Evolutionary conservation across 2,888 invertebrate species (phyloP).

Genomic region (Litoditis marina): DNA sequence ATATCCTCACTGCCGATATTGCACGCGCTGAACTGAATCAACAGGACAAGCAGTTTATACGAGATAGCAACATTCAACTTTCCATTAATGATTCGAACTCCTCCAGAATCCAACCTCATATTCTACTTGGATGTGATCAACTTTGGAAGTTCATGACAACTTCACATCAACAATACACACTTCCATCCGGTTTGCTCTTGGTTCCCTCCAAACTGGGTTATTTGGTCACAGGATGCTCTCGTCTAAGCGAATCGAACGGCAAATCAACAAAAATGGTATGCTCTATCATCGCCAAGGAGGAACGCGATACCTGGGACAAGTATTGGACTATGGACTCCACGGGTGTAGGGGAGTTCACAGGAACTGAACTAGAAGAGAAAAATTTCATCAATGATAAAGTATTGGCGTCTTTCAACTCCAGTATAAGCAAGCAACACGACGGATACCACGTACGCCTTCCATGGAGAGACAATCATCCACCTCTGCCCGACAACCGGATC

Average conservation of each 20-base stretch:
- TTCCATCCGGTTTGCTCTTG: background rate
- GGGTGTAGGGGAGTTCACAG: background rate
- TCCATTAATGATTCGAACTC: background rate
- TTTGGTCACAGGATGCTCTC: background rate
- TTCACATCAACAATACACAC: background rate
- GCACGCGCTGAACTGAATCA: background rate
- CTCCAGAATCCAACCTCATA: background rate
- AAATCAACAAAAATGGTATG: too few species aligned
- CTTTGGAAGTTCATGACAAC: slow-evolving; percentile 3
- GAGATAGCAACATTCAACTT: background rate
- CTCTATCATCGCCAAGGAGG: too few species aligned
- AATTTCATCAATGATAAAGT: background rate
- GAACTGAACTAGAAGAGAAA: background rate
- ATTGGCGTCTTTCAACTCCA: background rate
- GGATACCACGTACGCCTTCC: slow-evolving; percentile 1
- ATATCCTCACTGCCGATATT: background rate
- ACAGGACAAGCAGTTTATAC: background rate
- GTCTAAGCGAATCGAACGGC: background rate
- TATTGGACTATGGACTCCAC: background rate
- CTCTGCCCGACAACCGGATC: background rate
- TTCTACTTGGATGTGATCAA: slow-evolving; percentile 1
- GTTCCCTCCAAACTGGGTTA: slow-evolving; percentile 1
- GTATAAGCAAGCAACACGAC: background rate
- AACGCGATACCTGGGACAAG: background rate
- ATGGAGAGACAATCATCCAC: slow-evolving; percentile 1